Percentiles rank a stretch among this genome's conserved stretches.
Conservation (phyloP, 2,113 vertebrate genomes). For the Corvus cornix region DNA sequence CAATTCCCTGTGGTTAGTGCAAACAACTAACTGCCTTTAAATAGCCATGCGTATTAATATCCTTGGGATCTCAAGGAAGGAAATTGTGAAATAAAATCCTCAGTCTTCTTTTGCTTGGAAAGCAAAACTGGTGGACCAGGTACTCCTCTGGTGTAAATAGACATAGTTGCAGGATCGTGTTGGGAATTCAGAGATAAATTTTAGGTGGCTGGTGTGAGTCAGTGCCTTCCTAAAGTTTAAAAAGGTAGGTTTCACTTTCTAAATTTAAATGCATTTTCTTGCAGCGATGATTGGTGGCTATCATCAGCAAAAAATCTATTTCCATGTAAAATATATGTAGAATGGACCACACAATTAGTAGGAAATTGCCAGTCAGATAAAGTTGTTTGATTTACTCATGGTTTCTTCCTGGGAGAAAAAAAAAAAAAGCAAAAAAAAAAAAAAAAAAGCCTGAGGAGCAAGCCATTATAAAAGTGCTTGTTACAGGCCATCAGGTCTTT, state of each 20-base stretch:
- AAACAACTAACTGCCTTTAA: not conserved
- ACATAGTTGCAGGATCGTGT: not conserved
- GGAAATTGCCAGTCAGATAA: not conserved
- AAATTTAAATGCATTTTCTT: not conserved
- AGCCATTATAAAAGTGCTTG: not conserved
- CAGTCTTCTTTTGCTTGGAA: not conserved
- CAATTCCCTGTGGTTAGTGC: not conserved
- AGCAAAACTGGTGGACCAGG: not conserved
- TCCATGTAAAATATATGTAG: not conserved
- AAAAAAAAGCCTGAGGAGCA: not conserved
- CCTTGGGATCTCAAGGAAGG: not conserved
- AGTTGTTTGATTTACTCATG: not conserved
- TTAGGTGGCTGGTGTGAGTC: not conserved
- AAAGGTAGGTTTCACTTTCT: not conserved
- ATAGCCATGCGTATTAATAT: not conserved
- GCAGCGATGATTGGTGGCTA: fast-evolving
- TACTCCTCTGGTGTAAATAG: not conserved
- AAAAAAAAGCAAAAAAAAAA: not conserved
- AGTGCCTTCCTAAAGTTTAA: not conserved
- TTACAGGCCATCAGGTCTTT: not conserved
- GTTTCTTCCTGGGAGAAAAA: not conserved
- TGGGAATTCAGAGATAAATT: not conserved
- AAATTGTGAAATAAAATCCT: not conserved
- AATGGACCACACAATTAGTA: not conserved
- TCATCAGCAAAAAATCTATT: not conserved